A percentile compares a stretch with the other conserved stretches of the same genome.
Conservation (phyloP, 2,113 vertebrate genomes). For the Stercorarius parasiticus region DNA sequence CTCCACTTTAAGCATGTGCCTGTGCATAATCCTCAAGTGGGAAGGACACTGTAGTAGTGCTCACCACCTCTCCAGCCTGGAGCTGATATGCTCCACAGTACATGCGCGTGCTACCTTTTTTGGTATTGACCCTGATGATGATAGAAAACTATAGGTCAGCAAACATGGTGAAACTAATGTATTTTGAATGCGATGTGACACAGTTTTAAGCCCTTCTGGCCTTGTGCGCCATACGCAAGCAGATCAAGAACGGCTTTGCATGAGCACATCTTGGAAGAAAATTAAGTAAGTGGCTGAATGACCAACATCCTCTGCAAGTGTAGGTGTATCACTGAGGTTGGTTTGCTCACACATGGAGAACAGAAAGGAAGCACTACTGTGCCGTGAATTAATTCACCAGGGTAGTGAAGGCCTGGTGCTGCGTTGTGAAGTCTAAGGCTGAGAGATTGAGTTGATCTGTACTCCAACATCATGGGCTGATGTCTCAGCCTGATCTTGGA, state of each 20-base stretch:
- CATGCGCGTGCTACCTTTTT: neutral
- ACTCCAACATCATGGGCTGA: neutral
- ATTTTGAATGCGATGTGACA: neutral
- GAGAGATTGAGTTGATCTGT: neutral
- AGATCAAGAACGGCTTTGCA: neutral
- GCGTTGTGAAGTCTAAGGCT: fast-evolving
- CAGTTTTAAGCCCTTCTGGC: neutral
- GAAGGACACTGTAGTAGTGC: neutral
- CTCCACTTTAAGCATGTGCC: neutral
- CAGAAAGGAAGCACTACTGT: neutral
- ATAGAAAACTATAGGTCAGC: neutral
- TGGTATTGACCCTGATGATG: fast-evolving
- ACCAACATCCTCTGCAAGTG: neutral
- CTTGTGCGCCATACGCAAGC: fast-evolving
- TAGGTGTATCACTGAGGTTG: neutral
- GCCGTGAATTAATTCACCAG: neutral
- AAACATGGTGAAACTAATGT: neutral
- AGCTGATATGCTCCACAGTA: neutral
- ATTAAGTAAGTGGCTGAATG: neutral
- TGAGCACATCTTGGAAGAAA: neutral
- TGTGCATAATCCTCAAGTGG: neutral
- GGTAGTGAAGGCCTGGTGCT: neutral
- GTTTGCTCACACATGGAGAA: neutral
- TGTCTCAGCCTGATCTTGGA: neutral
- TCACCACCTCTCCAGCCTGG: neutral